Evolutionary conservation across 2,113 vertebrate species (phyloP).

Genomic region (Helogale parvula): DNA sequence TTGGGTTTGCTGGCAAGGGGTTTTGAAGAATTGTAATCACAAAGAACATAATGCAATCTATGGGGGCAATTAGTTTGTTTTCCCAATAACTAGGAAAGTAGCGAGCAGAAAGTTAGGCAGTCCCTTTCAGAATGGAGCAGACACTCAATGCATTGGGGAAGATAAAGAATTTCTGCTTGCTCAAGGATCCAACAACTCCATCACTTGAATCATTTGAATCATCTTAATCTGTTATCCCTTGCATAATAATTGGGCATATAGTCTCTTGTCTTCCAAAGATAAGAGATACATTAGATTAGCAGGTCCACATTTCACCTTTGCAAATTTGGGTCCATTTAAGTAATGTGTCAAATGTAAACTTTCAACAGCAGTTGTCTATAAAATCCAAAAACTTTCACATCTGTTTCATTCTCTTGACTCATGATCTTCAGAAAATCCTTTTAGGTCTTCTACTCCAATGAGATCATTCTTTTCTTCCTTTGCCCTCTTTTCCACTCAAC

Average conservation of each 20-base stretch:
- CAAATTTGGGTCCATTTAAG: neutral
- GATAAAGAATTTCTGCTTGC: neutral
- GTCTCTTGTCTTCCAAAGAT: neutral
- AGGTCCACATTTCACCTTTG: neutral
- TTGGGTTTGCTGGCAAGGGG: neutral
- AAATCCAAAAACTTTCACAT: neutral
- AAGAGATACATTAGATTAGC: neutral
- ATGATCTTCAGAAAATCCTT: neutral
- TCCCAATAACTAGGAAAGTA: neutral
- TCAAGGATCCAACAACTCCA: neutral
- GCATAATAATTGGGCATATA: neutral
- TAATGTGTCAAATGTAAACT: neutral
- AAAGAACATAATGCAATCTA: neutral
- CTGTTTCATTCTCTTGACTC: neutral
- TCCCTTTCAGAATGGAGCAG: neutral
- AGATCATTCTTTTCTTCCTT: slow-evolving; percentile 20
- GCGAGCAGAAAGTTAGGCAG: neutral
- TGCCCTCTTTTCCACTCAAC: neutral
- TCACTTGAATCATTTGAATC: neutral
- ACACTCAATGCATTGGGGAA: neutral
- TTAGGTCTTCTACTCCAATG: neutral
- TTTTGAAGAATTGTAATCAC: neutral
- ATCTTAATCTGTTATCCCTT: neutral
- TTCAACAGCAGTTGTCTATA: neutral
- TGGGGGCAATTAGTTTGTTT: neutral